phyloP scores from a whole-genome alignment of 2,113 vertebrate genomes.

The Psittacula cyanocephala region DNA sequence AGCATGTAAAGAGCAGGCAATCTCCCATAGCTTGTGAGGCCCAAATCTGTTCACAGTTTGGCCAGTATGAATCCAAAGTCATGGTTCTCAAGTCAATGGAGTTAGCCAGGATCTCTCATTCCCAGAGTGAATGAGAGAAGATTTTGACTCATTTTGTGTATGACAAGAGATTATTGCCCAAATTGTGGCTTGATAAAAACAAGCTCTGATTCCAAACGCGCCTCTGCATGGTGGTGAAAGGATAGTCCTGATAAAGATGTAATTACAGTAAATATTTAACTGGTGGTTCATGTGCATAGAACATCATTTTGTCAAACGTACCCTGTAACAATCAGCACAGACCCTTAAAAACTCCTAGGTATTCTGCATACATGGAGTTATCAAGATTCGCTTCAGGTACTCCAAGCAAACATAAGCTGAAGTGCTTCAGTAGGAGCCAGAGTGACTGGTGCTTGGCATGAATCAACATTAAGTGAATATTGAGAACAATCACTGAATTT shows the following conservation, averaged over 20 bases:
- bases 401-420: background rate
- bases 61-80: background rate
- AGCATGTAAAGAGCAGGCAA: background rate
- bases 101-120: slow-evolving; percentile 1
- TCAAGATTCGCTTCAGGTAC: background rate
- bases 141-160: background rate
- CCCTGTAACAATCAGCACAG: background rate
- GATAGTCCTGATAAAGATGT: background rate
- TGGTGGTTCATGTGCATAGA: background rate
- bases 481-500: slow-evolving; percentile 28
- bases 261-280: background rate
- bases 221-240: rapidly evolving
- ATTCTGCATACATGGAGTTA: background rate
- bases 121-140: background rate
- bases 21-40: background rate
- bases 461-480: background rate
- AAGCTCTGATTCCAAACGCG: background rate
- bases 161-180: background rate
- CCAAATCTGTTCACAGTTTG: background rate
- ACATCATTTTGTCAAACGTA: background rate
- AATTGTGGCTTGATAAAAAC: background rate
- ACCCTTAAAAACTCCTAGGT: background rate
- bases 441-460: background rate
- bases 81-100: slow-evolving; percentile 3
- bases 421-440: background rate